phyloP scores from a whole-genome alignment of 2,888 invertebrate species.

The Drosophila peninsularis region DNA sequence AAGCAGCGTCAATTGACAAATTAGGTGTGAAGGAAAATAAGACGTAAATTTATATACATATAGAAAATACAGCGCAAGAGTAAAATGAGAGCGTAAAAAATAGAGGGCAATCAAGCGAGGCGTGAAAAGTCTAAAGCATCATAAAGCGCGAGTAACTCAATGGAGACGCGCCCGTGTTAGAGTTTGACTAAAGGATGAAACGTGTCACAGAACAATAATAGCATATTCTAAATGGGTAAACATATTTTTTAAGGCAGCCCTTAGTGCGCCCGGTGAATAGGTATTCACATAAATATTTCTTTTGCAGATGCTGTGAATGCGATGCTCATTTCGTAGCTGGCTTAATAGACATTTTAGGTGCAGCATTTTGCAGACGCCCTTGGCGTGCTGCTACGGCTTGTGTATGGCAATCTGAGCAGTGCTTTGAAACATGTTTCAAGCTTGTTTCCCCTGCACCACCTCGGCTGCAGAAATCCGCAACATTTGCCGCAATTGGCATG shows the following conservation, averaged over 20 bases:
- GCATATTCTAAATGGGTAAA: constrained; percentile 17
- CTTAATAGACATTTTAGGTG: constrained; percentile 21
- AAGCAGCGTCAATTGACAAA: constrained; percentile 26
- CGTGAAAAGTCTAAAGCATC: constrained; percentile 20
- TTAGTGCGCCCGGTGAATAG: constrained; percentile 13
- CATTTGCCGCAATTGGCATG: constrained; percentile 77
- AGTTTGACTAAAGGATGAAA: constrained; percentile 20
- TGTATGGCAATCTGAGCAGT: constrained; percentile 47
- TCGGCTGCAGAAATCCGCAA: constrained; percentile 36
- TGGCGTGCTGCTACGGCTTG: not conserved
- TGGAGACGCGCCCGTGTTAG: constrained; percentile 7
- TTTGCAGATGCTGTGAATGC: constrained; percentile 4
- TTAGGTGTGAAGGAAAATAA: constrained; percentile 24
- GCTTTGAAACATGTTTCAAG: constrained; percentile 44
- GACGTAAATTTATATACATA: constrained; percentile 23
- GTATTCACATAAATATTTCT: constrained; percentile 16
- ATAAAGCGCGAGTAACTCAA: constrained; percentile 27
- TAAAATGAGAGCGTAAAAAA: constrained; percentile 36
- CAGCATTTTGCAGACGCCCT: not conserved
- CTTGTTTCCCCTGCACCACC: constrained; percentile 26
- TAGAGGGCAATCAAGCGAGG: constrained; percentile 48
- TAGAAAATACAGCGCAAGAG: constrained; percentile 15
- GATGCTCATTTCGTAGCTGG: constrained; percentile 22
- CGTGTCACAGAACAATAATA: constrained; percentile 22
- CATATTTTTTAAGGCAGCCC: constrained; percentile 13